Evolutionary conservation across 2,113 vertebrate species (phyloP).

Genomic region (Motacilla alba): DNA sequence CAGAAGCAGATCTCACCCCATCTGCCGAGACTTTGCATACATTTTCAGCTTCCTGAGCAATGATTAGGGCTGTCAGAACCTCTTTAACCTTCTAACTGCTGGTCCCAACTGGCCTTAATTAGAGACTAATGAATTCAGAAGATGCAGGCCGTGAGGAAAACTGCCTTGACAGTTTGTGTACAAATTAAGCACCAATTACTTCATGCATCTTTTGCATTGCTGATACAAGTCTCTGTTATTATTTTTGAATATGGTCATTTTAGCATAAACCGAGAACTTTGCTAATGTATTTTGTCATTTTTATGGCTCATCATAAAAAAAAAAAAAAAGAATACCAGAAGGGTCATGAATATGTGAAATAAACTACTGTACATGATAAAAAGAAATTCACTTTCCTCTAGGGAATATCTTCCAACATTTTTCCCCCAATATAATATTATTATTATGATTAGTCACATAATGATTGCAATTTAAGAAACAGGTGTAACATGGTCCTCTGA

Average conservation of each 20-base stretch:
- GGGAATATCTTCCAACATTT: conserved; percentile 73
- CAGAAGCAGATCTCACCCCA: conserved; percentile 90
- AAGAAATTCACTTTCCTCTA: conserved; percentile 75
- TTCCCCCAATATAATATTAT: conserved; percentile 57
- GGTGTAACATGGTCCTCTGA: neutral
- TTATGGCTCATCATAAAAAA: conserved; percentile 78
- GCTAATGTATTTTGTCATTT: conserved; percentile 83
- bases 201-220: conserved; percentile 86
- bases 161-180: conserved; percentile 91
- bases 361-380: conserved; percentile 76
- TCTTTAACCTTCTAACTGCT: conserved; percentile 99
- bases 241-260: conserved; percentile 85
- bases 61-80: conserved; percentile 98
- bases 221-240: conserved; percentile 86
- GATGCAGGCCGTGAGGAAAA: conserved; percentile 93
- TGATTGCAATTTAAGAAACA: conserved; percentile 49
- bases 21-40: conserved; percentile 92
- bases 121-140: conserved; percentile 99
- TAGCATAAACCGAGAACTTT: conserved; percentile 80
- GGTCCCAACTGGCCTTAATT: conserved; percentile 98
- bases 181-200: conserved; percentile 93
- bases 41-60: conserved; percentile 96
- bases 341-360: conserved; percentile 80
- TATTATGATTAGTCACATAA: conserved; percentile 66
- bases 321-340: conserved; percentile 64